Base-by-base conservation (phyloP, 2,888 invertebrate genomes). In the Hirtodrosophila confusa region DNA sequence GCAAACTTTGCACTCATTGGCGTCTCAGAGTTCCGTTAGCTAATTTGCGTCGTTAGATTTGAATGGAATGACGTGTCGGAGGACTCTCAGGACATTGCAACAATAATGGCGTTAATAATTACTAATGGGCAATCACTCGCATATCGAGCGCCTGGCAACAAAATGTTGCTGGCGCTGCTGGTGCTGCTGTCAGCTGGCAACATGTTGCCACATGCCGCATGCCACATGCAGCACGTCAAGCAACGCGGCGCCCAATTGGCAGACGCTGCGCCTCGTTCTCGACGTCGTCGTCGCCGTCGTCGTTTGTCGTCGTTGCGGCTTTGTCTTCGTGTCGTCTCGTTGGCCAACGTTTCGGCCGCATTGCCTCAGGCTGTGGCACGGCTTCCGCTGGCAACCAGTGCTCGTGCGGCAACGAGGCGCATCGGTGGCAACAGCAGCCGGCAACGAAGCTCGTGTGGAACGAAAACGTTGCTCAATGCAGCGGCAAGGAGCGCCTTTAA, bases 31-130 rank as follows among this genome's bases (percentile, higher is more conserved):
- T 75, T 71, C 58, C 49, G 47, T 68, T 73, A 82, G 65, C 73
- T 82, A 71, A 83, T 88, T 86, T 65, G 76, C 62, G 39, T 82
- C 78, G 65, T 85, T 82, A 69, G 63, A 53, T 62, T 50, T 51
- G 60, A 64, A 75, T 62, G 54, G 58, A 53, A 62, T 65, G 62
- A 69, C 75, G 55, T 62, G 31, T 31, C 2, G 12, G 36, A 10
- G n/a, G 11, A 36, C 24, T 1, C 17, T 7, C 9, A 1, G 39
- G 48, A 55, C 36, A 45, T 10, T 60, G 66, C 74, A 66, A 50
- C 62, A 66, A 75, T 72, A 86, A 86, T 86, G 50, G 45, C 60
- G 41, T 63, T 80, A 80, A 70, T 68, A 86, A 80, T 83, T 63
- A 61, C 80, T 67, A 75, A 80, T 77, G 63, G 63, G 53, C 70